Conservation (phyloP, 2,797 vertebrate species). For the Chelon auratus region DNA sequence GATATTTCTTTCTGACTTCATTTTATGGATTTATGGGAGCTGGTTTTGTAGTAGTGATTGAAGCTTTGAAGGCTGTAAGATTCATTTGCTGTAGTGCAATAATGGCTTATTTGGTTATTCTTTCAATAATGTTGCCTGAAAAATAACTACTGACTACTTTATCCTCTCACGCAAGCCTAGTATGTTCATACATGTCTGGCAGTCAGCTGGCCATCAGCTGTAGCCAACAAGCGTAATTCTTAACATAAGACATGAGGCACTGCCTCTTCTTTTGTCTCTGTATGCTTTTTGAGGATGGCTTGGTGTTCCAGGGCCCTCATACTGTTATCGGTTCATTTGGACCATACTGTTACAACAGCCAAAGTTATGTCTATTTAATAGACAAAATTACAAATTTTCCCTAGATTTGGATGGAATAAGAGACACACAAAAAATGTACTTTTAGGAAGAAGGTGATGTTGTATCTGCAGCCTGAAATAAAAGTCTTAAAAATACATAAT, state of each 20-base stretch:
- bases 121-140: background rate
- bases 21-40: background rate
- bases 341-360: background rate
- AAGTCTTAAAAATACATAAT: background rate
- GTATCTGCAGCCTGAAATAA: background rate
- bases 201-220: conserved; percentile 26
- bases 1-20: conserved; percentile 5
- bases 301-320: background rate
- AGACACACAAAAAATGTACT: too few species aligned
- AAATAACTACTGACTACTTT: background rate
- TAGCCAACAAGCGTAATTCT: background rate
- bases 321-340: background rate
- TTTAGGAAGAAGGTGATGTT: background rate
- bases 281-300: background rate
- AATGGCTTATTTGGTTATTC: background rate
- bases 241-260: background rate
- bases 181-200: background rate
- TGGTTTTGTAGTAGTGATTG: background rate
- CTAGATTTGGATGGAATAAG: too few species aligned
- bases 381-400: background rate
- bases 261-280: conserved; percentile 23
- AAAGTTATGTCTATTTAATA: background rate
- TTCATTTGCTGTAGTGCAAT: background rate
- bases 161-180: conserved; percentile 3
- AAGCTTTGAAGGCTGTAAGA: too few species aligned